phyloP scores from a whole-genome alignment of 2,888 invertebrate genomes.

The Machimus rusticus region DNA sequence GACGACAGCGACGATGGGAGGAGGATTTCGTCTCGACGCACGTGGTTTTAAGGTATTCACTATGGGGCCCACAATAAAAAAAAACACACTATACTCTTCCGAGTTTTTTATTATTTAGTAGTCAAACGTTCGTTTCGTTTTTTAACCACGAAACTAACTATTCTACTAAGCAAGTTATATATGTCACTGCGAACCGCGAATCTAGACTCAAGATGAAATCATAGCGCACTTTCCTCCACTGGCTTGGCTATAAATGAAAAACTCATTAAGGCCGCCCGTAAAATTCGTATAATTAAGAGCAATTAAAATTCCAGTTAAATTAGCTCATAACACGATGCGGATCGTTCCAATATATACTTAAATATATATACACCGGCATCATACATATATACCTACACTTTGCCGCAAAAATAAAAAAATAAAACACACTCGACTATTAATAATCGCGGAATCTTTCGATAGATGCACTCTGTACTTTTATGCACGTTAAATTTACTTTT shows the following conservation, averaged over 20 bases:
- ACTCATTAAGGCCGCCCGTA: conserved; percentile 37
- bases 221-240: neutral
- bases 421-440: conserved; percentile 35
- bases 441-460: neutral
- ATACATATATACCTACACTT: no score
- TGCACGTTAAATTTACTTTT: neutral
- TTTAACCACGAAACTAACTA: neutral
- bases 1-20: neutral
- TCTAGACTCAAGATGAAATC: conserved; percentile 11
- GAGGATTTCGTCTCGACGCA: neutral
- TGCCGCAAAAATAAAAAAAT: neutral
- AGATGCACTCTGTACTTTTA: neutral
- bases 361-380: no score
- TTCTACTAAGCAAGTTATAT: neutral
- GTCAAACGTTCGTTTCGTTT: neutral
- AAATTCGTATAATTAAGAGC: conserved; percentile 44
- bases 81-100: neutral
- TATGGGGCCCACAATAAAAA: neutral
- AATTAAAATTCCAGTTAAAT: conserved; percentile 49
- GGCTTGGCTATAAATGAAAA: conserved; percentile 17
- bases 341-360: neutral
- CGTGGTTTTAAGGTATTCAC: neutral
- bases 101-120: no score
- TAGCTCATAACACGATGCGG: conserved; percentile 44
- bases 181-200: neutral